phyloP scores from a whole-genome alignment of 2,888 invertebrate genomes.

The Apomyelois bistriatella region DNA sequence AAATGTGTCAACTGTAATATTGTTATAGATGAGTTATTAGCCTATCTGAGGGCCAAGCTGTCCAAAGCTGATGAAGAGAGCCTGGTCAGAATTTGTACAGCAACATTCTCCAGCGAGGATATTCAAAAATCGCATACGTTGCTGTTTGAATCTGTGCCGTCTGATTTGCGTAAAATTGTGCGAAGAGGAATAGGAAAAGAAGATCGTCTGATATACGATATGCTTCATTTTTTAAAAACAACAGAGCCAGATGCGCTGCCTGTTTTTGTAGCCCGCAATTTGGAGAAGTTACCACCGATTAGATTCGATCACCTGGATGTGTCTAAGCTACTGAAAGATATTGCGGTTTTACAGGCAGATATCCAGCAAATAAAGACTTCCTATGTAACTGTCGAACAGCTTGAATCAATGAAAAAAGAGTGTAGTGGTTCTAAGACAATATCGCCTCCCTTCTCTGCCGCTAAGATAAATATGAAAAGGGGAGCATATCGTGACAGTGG shows the following conservation, averaged over 20 bases:
- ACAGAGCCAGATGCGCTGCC: conserved; percentile 13
- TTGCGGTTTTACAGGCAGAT: not conserved
- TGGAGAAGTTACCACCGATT: conserved; percentile 12
- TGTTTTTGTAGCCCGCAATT: conserved; percentile 14
- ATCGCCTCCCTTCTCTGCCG: conserved; percentile 14
- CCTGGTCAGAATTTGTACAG: not conserved
- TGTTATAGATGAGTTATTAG: not conserved
- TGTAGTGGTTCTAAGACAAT: not conserved
- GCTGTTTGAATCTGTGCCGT: not conserved
- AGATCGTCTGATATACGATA: not conserved
- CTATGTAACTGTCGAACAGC: not conserved
- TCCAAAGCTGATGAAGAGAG: not conserved
- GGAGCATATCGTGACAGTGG: conserved; percentile 18
- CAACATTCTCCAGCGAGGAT: not conserved
- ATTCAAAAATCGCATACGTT: not conserved
- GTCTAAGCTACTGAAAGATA: not conserved
- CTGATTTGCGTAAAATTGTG: not conserved
- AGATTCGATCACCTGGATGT: conserved; percentile 16
- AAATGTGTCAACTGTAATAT: not conserved
- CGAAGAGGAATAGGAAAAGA: not conserved
- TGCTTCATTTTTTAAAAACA: not conserved
- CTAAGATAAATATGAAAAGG: conserved; percentile 16
- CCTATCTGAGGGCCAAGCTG: not conserved
- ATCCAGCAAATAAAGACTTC: not conserved
- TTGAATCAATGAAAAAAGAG: not conserved